Percentiles rank a stretch among this genome's conserved stretches.
Evolutionary conservation across 2,888 invertebrate genomes (phyloP).

Genomic region (Hermodice carunculata): DNA sequence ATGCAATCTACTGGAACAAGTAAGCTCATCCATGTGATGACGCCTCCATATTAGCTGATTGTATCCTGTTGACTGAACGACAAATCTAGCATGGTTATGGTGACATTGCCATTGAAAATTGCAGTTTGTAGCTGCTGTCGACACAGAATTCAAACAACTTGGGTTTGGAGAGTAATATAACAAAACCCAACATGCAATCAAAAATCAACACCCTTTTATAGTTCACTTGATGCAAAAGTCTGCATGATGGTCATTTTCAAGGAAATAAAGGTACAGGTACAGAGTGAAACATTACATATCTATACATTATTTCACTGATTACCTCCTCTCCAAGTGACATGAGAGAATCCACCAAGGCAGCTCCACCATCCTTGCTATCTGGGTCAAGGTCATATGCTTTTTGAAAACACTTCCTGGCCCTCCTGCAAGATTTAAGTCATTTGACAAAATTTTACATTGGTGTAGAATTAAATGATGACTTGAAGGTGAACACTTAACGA

Average conservation of each 20-base stretch:
- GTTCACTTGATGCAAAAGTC: no score
- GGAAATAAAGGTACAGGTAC: not conserved
- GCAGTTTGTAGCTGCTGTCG: no score
- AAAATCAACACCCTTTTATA: no score
- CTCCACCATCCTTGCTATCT: conserved; percentile 77
- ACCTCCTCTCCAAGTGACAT: conserved; percentile 78
- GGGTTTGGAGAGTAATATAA: no score
- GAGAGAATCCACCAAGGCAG: conserved; percentile 83
- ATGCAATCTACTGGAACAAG: no score
- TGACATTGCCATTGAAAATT: no score
- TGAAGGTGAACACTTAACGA: not conserved
- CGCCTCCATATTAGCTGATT: no score
- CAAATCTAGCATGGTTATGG: no score
- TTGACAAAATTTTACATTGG: not conserved
- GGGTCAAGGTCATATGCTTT: conserved; percentile 84
- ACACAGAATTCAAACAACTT: no score
- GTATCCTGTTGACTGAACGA: no score
- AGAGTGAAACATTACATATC: not conserved
- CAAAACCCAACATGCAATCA: no score
- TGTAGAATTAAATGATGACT: not conserved
- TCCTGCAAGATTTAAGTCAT: conserved; percentile 56
- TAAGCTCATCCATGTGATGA: no score
- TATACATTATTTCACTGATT: conserved; percentile 22
- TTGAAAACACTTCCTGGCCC: conserved; percentile 87
- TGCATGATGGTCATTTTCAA: conserved; percentile 57